Base-by-base conservation (phyloP, 2,888 invertebrate species). In the Pimpla rufipes region DNA sequence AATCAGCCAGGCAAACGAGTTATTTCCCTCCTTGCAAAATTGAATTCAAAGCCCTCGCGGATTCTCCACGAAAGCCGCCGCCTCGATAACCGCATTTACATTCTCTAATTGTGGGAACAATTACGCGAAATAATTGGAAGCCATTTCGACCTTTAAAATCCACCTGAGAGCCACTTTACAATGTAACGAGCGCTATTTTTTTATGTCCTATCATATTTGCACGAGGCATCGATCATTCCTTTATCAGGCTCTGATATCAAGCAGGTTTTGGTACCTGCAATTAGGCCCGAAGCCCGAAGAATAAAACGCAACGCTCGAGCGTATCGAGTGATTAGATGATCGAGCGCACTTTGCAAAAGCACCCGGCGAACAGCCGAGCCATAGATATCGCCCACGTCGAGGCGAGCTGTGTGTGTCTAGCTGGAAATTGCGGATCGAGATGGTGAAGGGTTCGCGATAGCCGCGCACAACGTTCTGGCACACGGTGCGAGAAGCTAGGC, bases 401-500 rank as follows among this genome's bases (percentile, higher is more conserved):
- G 42, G 37, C 29, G 75, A 81, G 73, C 62, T 29, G 21, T 55
- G 23, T 18, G 18, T 55, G 23, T 18, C 16, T n/a, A 47, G 8
- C 59, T 62, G 70, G 45, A 59, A 57, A 66, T n/a, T 57, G 59
- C 57, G 75, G 76, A 76, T 57, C 37, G 76, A 71, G 55, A 55
- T 68, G 71, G 86, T 85, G 85, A 84, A 83, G 83, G 84, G 84
- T 83, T 83, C 66, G 23, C 59, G 11, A 42, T 21, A 42, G 21
- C 21, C n/a, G 6, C 13, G 50, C 70, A 40, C 50, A 21, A 79
- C 70, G 37, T 55, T 52, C 57, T 52, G 74, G 77, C 67, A 75
- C 78, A 67, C 47, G 67, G 57, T 81, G 82, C 78, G 67, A 80
- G 81, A 77, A 80, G 84, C 87, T 90, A 91, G 93, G 92, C 93